A percentile compares a stretch with the other conserved stretches of the same genome.
These are phyloP conservation scores for Physocephala rufipes DNA, from an alignment of 2,888 invertebrate species.

Conservation along the genomic window DNA sequence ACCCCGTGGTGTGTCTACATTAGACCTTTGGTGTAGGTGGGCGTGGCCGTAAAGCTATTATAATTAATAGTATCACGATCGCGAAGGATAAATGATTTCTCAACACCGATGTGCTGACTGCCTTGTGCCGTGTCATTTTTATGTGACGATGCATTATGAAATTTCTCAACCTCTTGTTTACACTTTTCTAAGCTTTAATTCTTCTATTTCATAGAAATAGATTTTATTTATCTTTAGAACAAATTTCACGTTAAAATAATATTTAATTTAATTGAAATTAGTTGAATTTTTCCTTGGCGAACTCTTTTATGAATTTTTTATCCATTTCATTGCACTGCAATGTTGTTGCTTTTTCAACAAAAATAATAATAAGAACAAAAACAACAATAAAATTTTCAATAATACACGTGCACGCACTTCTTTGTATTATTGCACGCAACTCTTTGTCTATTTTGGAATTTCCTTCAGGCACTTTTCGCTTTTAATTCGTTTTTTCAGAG, in stretches of 20 bases:
- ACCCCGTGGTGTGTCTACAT: background rate
- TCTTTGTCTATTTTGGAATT: background rate
- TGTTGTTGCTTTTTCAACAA: constrained; percentile 4
- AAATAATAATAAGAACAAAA: background rate
- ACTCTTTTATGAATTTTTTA: background rate
- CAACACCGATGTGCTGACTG: background rate
- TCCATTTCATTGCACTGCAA: background rate
- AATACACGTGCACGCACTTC: constrained; percentile 27
- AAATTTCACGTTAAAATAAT: too few species aligned
- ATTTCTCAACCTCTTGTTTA: background rate
- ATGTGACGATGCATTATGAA: background rate
- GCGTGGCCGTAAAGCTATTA: constrained; percentile 16
- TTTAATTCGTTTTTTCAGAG: background rate
- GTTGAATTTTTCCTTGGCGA: background rate
- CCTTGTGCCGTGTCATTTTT: background rate
- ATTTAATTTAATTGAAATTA: background rate
- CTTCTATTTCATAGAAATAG: too few species aligned
- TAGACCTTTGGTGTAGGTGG: constrained; percentile 25
- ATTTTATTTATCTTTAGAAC: too few species aligned
- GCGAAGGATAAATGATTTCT: background rate
- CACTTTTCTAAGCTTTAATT: too few species aligned
- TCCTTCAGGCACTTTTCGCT: background rate
- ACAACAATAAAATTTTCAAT: too few species aligned
- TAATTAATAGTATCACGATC: background rate
- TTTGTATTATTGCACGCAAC: constrained; percentile 17